A percentile compares a stretch with the other conserved stretches of the same genome.
phyloP scores from a whole-genome alignment of 2,113 vertebrate genomes.

The Geococcyx californianus region DNA sequence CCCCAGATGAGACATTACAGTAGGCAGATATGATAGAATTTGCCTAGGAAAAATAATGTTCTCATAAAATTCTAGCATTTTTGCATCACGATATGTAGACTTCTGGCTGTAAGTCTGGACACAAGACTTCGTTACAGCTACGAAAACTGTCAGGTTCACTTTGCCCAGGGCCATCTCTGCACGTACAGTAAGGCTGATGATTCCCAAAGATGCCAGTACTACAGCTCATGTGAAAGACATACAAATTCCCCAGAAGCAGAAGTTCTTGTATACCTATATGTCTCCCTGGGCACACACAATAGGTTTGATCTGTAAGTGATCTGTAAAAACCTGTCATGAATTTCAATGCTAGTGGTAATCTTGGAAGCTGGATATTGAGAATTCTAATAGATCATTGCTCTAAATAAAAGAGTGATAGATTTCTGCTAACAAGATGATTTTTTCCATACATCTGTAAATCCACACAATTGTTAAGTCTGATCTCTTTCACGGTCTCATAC shows the following conservation, averaged over 20 bases:
- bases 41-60: neutral
- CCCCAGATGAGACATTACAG: neutral
- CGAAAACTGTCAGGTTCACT: neutral
- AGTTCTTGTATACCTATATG: neutral
- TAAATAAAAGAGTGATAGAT: neutral
- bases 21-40: neutral
- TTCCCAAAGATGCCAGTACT: neutral
- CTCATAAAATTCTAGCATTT: neutral
- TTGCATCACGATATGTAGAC: neutral
- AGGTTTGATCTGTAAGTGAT: neutral
- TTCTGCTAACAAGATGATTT: neutral
- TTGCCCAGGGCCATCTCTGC: neutral
- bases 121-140: neutral
- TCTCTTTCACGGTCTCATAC: neutral
- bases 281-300: neutral
- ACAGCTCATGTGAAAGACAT: neutral
- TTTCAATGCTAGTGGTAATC: neutral
- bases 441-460: neutral
- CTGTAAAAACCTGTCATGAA: neutral
- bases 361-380: neutral
- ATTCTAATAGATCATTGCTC: neutral
- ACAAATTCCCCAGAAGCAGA: neutral
- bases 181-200: neutral
- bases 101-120: neutral
- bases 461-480: neutral